Percentiles rank a stretch among this genome's conserved stretches.
These are phyloP conservation scores for Saimiri boliviensis DNA, from an alignment of 2,113 vertebrate genomes.

Conservation along the genomic window DNA sequence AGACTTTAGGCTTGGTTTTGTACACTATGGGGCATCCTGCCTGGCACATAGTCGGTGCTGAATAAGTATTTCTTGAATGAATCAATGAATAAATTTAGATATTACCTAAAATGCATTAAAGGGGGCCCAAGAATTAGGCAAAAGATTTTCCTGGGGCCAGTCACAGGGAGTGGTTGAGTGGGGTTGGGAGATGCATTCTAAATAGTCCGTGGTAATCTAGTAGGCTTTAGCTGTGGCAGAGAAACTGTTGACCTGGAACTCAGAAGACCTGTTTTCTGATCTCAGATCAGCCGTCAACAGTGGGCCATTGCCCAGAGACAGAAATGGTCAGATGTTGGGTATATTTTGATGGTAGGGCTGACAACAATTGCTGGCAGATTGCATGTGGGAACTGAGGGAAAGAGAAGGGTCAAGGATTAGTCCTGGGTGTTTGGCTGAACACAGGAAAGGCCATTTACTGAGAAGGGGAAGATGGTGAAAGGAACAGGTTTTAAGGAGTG, in stretches of 20 bases:
- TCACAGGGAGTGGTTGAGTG: not conserved
- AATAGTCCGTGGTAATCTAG: not conserved
- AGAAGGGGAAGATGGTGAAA: not conserved
- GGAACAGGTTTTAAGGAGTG: not conserved
- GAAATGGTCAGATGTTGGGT: not conserved
- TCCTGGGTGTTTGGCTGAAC: not conserved
- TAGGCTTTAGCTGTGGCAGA: not conserved
- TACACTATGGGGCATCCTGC: not conserved
- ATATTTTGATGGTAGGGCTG: not conserved
- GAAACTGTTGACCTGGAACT: not conserved
- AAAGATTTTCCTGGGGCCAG: not conserved
- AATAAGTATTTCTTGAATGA: not conserved
- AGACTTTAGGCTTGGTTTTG: not conserved
- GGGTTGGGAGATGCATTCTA: not conserved
- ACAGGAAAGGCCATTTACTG: not conserved
- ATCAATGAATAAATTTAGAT: not conserved
- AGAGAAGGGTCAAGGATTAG: not conserved
- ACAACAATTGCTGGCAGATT: not conserved
- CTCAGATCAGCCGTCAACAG: not conserved
- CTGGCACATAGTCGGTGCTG: not conserved
- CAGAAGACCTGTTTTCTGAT: not conserved
- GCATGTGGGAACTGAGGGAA: not conserved
- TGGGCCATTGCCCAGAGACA: not conserved
- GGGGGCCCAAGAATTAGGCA: not conserved
- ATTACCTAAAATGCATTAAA: not conserved